Conservation (phyloP, 1,140 invertebrate species). For the Macrostomum lignano region DNA sequence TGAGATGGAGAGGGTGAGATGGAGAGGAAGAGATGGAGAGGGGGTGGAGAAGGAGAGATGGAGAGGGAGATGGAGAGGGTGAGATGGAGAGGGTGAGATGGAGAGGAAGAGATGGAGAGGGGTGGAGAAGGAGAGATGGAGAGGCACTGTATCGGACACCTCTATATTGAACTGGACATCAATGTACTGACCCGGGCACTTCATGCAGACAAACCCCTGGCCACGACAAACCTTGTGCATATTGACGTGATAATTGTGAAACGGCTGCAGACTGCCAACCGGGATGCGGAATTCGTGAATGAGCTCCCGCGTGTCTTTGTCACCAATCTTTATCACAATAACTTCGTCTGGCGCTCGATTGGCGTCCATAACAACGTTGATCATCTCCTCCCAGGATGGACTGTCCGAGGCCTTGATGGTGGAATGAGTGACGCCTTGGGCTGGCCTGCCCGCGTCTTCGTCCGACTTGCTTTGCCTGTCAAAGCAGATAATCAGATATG, state of each 20-base stretch:
- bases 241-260: slow-evolving; percentile 21
- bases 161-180: no score
- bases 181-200: not conserved
- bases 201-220: not conserved
- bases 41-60: no score
- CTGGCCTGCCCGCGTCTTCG: slow-evolving; percentile 10
- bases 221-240: slow-evolving; percentile 13
- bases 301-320: slow-evolving; percentile 10
- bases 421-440: slow-evolving; percentile 12
- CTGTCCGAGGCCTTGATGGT: slow-evolving; percentile 12
- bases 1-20: no score
- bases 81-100: no score
- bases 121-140: no score
- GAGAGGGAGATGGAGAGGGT: no score
- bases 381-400: slow-evolving; percentile 16
- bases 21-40: no score
- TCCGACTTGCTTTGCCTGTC: slow-evolving; percentile 14
- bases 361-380: slow-evolving; percentile 11
- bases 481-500: slow-evolving; percentile 3
- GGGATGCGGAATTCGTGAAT: slow-evolving; percentile 15
- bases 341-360: slow-evolving; percentile 12
- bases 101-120: no score
- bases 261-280: slow-evolving; percentile 13
- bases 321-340: slow-evolving; percentile 14
- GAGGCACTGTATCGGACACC: no score